Conservation (phyloP, 2,888 invertebrate genomes). For the Cyclophora punctaria region DNA sequence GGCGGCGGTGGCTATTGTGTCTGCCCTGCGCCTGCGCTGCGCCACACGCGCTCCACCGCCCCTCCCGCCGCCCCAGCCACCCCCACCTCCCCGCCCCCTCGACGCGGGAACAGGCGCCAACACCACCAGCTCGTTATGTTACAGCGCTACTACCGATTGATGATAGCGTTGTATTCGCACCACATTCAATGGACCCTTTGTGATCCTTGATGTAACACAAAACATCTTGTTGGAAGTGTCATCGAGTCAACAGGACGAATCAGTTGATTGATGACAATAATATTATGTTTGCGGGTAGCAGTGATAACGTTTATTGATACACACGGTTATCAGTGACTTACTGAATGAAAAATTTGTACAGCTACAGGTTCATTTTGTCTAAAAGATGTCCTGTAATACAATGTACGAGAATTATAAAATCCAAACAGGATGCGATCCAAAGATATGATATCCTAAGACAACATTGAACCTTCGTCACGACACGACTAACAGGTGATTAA, state of each 20-base stretch:
- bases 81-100: slow-evolving; percentile 18
- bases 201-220: no score
- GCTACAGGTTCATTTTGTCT: no score
- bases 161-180: background rate
- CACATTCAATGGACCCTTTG: no score
- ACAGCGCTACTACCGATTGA: slow-evolving; percentile 16
- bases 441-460: slow-evolving; percentile 37
- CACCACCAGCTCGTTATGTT: slow-evolving; percentile 35
- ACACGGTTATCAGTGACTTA: no score
- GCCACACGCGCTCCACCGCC: slow-evolving; percentile 62
- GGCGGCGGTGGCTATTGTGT: slow-evolving; percentile 66
- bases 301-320: no score
- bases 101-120: slow-evolving; percentile 31
- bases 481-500: slow-evolving; percentile 46
- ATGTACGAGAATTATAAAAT: background rate
- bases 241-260: no score
- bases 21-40: slow-evolving; percentile 40
- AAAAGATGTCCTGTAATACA: background rate
- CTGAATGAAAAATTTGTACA: no score
- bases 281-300: no score
- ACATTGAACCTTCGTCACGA: slow-evolving; percentile 53
- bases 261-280: no score
- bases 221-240: no score
- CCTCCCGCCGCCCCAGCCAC: slow-evolving; percentile 24
- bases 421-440: slow-evolving; percentile 12